These are phyloP conservation scores for Chrysochloris asiatica DNA, from an alignment of 2,113 vertebrate genomes.

Conservation along the genomic window DNA sequence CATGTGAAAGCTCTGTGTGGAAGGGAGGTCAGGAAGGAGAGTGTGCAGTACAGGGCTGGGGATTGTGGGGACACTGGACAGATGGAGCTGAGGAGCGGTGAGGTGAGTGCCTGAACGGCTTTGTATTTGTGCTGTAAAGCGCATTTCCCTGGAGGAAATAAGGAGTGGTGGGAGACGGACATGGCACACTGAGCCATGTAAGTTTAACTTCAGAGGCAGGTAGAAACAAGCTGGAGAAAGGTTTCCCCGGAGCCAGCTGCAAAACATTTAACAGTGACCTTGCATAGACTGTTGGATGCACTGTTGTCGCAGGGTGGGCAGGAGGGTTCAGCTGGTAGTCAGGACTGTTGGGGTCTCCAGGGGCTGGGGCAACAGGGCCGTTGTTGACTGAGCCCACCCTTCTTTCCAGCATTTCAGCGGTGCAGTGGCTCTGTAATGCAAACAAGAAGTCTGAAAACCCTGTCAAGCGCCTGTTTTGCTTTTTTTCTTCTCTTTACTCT, in stretches of 20 bases:
- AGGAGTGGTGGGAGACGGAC: too few species aligned
- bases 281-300: background rate
- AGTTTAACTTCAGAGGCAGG: background rate
- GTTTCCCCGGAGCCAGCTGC: background rate
- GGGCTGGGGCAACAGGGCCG: rapidly evolving
- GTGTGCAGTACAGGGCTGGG: background rate
- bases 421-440: conserved; percentile 98
- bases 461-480: conserved; percentile 90
- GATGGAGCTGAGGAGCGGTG: background rate
- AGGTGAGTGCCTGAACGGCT: background rate
- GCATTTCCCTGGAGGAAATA: too few species aligned
- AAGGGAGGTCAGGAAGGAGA: background rate
- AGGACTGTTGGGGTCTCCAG: background rate
- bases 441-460: conserved; percentile 95
- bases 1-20: background rate
- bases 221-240: background rate
- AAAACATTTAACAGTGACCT: background rate
- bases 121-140: too few species aligned
- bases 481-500: conserved; percentile 95
- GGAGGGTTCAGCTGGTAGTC: background rate
- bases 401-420: conserved; percentile 92
- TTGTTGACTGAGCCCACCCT: background rate
- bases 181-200: background rate
- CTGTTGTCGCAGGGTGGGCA: background rate
- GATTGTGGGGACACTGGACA: background rate